Percentiles rank a stretch among this genome's conserved stretches.
Conservation (phyloP, 2,797 vertebrate genomes). For the Neosilurus hyrtlii region DNA sequence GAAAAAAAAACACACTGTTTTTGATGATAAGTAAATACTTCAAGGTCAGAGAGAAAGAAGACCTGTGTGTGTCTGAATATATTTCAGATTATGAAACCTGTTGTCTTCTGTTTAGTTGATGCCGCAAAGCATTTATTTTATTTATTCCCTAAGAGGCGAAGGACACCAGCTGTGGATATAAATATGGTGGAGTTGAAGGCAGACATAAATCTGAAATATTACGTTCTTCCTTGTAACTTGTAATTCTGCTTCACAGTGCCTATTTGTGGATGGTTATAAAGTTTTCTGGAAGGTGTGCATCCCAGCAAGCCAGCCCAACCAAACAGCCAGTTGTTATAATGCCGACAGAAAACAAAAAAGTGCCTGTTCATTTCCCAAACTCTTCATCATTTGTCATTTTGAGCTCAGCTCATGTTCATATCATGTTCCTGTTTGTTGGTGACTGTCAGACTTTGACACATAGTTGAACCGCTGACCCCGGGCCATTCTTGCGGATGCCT, state of each 20-base stretch:
- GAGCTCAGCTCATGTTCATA: constrained; percentile 41
- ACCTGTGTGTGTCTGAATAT: constrained; percentile 23
- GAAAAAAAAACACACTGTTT: constrained; percentile 69
- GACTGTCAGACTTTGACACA: constrained; percentile 49
- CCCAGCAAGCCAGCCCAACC: neutral
- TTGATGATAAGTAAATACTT: constrained; percentile 71
- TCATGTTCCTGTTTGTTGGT: constrained; percentile 69
- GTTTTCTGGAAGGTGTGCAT: constrained; percentile 2
- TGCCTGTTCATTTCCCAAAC: constrained; percentile 27
- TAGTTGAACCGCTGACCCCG: constrained; percentile 64
- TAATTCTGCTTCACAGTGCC: neutral
- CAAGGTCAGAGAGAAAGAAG: constrained; percentile 62
- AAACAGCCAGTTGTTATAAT: neutral
- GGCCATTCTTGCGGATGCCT: constrained; percentile 60
- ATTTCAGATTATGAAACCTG: constrained; percentile 46
- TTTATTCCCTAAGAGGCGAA: constrained; percentile 27
- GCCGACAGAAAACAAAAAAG: neutral
- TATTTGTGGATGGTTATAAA: neutral
- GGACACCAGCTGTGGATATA: constrained; percentile 16
- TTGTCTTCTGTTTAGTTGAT: constrained; percentile 39
- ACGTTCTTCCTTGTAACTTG: constrained; percentile 5
- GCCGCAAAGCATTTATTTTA: constrained; percentile 23
- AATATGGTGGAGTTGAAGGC: constrained; percentile 1
- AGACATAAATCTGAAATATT: constrained; percentile 23
- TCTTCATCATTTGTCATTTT: constrained; percentile 18